Evolutionary conservation across 2,113 vertebrate genomes (phyloP), one percentile per base, ranked within the genome.

Genomic region (Mormyrus lacerda): DNA sequence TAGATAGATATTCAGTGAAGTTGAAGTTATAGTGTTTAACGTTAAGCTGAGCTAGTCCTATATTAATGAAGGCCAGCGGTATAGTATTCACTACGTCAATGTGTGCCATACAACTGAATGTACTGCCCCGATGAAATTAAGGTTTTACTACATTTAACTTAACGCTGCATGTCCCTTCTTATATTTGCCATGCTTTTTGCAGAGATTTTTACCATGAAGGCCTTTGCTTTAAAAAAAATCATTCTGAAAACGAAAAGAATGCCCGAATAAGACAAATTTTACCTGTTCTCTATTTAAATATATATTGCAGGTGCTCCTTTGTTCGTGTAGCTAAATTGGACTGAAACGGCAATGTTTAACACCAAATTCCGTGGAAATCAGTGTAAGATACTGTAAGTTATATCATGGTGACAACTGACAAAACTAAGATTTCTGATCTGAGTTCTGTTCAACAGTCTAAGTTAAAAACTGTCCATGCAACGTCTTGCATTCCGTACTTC

Each of bases 381-480:
- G 17, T 76, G 24, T 35, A 76, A 76, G 73, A 19, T 39, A 39
- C 69, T 39, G 69, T 76, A 76, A 76, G 35, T 76, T 39, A 76
- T 39, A 76, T 79, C 4, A 15, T 35, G 13, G 15, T 79, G 73
- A 79, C 42, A 42, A 79, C 19, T 42, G 35, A 79, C 15, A 42
- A 42, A 79, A 79, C 15, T 35, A 76, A 76, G 31, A 76, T 76
- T 69, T 69, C 61, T 31, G 27, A 69, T 69, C 35, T 0, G 15
- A 19, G 0, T 39, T 79, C 73, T 79, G 31, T 42, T 76, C 35
- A 17, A 79, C 83, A 65, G 85, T 47, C 42, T 50, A 50, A 58
- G 51, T 31, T 83, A 53, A 31, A 85, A 48, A 44, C 82, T 35
- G 53, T 61, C 86, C 82, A 90, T 91, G 90, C 50, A 27, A 89